Evolutionary conservation across 2,888 invertebrate species (phyloP), one percentile per base, ranked within the genome.

Genomic region (Cylindroiulus punctatus): DNA sequence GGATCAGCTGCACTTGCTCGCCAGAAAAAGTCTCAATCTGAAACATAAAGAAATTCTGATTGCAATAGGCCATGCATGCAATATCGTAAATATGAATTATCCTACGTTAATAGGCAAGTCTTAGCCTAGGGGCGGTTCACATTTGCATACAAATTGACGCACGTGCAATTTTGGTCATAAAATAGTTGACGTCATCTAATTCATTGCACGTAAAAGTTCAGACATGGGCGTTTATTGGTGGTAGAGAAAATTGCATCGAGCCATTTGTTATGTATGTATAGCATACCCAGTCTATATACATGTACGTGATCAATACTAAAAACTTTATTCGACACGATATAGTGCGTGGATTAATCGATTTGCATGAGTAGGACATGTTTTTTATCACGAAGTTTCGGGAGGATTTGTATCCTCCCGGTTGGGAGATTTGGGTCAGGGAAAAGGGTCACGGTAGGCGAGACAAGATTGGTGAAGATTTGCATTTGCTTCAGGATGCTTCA

Each of bases 1-100:
- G 93, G 36, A 95, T 93, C 89, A 96, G 91, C 90, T 95, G 95
- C 10, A 95, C 92, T 12, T 94, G 93, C 89, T 95, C 95, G 94
- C 89, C 94, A 88, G 93, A 92, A 88, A 94, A 93, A 1, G 94
- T 94, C 90, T 95, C 95, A 87, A 95, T 94, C 94, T 94, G 89
- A 47, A 84, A 84, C 17, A n/a, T n/a, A n/a, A n/a, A n/a, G n/a
- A n/a, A n/a, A n/a, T n/a, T n/a, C n/a, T n/a, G n/a, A n/a, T n/a
- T n/a, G n/a, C n/a, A n/a, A n/a, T n/a, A n/a, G n/a, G n/a, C n/a
- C n/a, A n/a, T n/a, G n/a, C n/a, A n/a, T n/a, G n/a, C n/a, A n/a
- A n/a, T n/a, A n/a, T n/a, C n/a, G n/a, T n/a, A n/a, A n/a, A n/a
- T n/a, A n/a, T n/a, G n/a, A n/a, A n/a, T n/a, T n/a, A n/a, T n/a